phyloP scores from a whole-genome alignment of 2,113 vertebrate genomes.

The Heterotilapia buettikoferi region DNA sequence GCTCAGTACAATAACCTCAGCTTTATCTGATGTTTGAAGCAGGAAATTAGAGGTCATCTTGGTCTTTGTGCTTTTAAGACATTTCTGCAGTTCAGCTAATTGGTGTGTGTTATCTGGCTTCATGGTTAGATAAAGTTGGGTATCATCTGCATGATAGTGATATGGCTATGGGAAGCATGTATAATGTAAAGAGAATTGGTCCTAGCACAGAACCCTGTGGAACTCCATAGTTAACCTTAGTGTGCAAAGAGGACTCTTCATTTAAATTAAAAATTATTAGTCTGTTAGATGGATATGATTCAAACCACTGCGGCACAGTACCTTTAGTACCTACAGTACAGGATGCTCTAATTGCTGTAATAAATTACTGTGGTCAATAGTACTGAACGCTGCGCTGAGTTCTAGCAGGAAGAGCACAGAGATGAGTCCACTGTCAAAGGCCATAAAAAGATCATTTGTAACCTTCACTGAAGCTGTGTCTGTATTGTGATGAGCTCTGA shows the following conservation, averaged over 20 bases:
- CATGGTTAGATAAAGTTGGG: background rate
- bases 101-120: background rate
- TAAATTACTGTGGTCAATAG: background rate
- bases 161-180: background rate
- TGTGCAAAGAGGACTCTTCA: background rate
- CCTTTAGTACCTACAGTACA: background rate
- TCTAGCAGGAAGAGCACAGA: background rate
- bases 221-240: background rate
- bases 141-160: background rate
- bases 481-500: background rate
- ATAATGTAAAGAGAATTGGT: background rate
- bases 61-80: background rate
- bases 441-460: background rate
- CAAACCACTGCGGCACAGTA: background rate
- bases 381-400: background rate
- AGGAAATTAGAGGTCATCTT: background rate
- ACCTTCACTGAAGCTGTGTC: background rate
- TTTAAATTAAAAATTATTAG: background rate
- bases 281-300: background rate
- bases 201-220: background rate
- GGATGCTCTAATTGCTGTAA: background rate
- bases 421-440: background rate
- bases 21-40: background rate
- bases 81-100: background rate
- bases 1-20: background rate